Evolutionary conservation across 2,888 invertebrate species (phyloP).

Genomic region (Archaeoteleia sp.): DNA sequence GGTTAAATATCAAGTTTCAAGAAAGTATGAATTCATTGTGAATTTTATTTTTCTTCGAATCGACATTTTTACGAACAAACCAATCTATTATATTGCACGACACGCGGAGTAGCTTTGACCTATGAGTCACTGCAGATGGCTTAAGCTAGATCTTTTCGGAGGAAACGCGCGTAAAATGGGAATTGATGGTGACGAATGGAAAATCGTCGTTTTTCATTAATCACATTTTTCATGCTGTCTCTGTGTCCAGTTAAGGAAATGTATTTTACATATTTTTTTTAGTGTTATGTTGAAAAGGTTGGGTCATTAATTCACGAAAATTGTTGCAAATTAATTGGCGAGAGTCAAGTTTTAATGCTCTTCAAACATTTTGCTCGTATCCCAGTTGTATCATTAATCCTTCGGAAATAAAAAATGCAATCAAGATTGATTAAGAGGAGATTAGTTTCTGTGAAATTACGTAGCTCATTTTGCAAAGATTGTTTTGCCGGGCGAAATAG

Average conservation of each 20-base stretch:
- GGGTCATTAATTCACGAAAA: too few relatives aligned
- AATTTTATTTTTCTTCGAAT: conserved; percentile 49
- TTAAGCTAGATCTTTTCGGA: not conserved
- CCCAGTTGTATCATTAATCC: conserved; percentile 23
- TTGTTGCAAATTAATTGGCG: too few relatives aligned
- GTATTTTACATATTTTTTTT: too few relatives aligned
- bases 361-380: not conserved
- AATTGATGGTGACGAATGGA: not conserved
- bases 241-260: too few relatives aligned
- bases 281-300: too few relatives aligned
- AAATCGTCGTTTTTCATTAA: too few relatives aligned
- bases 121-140: conserved; percentile 48
- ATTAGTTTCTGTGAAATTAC: conserved; percentile 33
- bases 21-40: not conserved
- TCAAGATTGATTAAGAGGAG: conserved; percentile 27
- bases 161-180: not conserved
- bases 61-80: conserved; percentile 64
- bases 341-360: too few relatives aligned
- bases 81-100: conserved; percentile 62
- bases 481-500: conserved; percentile 17
- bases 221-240: too few relatives aligned
- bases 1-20: too few relatives aligned
- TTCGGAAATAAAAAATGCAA: conserved; percentile 9
- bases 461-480: conserved; percentile 24
- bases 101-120: conserved; percentile 26